Evolutionary conservation across 2,888 invertebrate species (phyloP).

Genomic region (Diarsia brunnea): DNA sequence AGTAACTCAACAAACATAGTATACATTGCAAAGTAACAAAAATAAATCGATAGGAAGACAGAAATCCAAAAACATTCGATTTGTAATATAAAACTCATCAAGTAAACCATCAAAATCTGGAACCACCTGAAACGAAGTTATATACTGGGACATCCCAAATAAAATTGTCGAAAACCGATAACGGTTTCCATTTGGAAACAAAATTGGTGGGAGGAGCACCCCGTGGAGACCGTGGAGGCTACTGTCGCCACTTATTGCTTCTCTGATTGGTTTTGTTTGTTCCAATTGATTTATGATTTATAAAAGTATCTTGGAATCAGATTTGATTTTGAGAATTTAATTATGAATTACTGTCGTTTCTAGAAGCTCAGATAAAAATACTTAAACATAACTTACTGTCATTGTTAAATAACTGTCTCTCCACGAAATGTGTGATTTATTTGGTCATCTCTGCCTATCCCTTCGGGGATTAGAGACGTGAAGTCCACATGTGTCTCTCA

Average conservation of each 20-base stretch:
- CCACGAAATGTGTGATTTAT: no score
- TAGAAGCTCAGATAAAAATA: neutral
- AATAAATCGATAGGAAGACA: neutral
- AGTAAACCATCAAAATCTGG: conserved; percentile 52
- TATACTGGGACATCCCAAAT: conserved; percentile 79
- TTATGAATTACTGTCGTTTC: neutral
- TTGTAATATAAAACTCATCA: conserved; percentile 33
- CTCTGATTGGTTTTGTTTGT: conserved; percentile 78
- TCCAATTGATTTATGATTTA: conserved; percentile 69
- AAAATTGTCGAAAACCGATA: conserved; percentile 86
- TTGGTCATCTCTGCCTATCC: no score
- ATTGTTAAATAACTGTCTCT: no score
- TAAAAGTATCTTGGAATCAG: conserved; percentile 42
- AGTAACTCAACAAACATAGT: neutral
- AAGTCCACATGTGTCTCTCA: neutral
- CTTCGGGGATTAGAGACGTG: no score
- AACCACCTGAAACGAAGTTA: conserved; percentile 85
- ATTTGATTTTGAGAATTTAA: conserved; percentile 20
- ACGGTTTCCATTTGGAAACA: conserved; percentile 87
- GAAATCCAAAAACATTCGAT: conserved; percentile 18
- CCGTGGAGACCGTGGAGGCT: conserved; percentile 65
- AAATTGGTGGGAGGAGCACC: conserved; percentile 84
- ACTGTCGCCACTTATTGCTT: conserved; percentile 72
- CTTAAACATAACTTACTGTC: neutral
- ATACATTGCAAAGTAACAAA: neutral